Conservation (phyloP, 1,140 invertebrate genomes). For the Diorhabda carinulata region DNA sequence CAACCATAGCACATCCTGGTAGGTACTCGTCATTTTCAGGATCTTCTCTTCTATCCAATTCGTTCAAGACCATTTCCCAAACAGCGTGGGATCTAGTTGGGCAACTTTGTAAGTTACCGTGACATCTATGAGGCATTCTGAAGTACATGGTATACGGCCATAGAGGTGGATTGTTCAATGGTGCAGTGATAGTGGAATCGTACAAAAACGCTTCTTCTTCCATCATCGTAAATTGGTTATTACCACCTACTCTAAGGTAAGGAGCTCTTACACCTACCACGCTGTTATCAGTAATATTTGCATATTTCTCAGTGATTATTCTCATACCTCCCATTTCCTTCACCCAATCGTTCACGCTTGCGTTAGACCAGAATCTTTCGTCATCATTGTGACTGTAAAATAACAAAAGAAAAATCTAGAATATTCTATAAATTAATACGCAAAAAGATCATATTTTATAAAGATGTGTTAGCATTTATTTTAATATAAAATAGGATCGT, state of each 20-base stretch:
- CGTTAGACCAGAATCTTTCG: conserved; percentile 91
- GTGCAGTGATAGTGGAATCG: conserved; percentile 92
- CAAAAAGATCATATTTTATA: too few relatives aligned
- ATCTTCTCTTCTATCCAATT: conserved; percentile 87
- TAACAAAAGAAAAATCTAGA: conserved; percentile 25
- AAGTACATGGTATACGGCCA: conserved; percentile 99
- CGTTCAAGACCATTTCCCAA: conserved; percentile 98
- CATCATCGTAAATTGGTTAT: conserved; percentile 98
- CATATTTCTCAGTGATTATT: conserved; percentile 87
- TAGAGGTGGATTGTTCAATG: conserved; percentile 85
- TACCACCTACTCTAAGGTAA: conserved; percentile 88
- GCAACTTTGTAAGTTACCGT: conserved; percentile 89
- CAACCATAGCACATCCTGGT: conserved; percentile 93
- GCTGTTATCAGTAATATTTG: conserved; percentile 90
- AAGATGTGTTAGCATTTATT: too few relatives aligned
- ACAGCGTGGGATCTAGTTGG: conserved; percentile 89
- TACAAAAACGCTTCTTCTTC: conserved; percentile 94
- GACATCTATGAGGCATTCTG: conserved; percentile 91
- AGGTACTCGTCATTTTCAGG: conserved; percentile 87
- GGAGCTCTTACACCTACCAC: conserved; percentile 92
- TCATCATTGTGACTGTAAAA: conserved; percentile 79
- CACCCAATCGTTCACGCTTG: conserved; percentile 89
- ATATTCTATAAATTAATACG: too few relatives aligned
- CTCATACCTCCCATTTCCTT: conserved; percentile 96
- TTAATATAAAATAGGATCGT: too few relatives aligned